Percentiles rank a stretch among this genome's conserved stretches.
Evolutionary conservation across 2,113 vertebrate genomes (phyloP).

Genomic region (Chlorodrepanis virens): DNA sequence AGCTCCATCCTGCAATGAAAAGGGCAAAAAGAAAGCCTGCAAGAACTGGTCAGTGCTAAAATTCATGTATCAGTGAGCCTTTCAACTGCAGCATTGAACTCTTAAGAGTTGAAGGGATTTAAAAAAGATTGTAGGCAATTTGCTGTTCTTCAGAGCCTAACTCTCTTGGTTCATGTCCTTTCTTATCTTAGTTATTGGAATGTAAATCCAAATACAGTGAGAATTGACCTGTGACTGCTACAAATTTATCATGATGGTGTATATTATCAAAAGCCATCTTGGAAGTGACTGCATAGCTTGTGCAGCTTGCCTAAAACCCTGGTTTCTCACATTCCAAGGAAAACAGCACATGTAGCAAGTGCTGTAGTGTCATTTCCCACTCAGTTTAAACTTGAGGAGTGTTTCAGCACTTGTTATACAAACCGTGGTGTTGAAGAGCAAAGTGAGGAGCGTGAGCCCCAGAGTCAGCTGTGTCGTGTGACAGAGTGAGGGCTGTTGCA

Average conservation of each 20-base stretch:
- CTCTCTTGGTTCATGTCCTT: not conserved
- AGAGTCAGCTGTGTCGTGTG: rapidly evolving
- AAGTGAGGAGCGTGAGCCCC: not conserved
- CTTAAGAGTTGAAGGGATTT: not conserved
- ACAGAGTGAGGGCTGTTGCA: rapidly evolving
- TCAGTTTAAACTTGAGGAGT: not conserved
- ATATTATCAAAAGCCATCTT: not conserved
- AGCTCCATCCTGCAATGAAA: slow-evolving; percentile 81
- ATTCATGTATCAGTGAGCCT: rapidly evolving
- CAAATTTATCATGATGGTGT: rapidly evolving
- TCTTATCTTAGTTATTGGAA: not conserved
- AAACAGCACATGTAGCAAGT: not conserved
- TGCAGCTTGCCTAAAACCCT: not conserved
- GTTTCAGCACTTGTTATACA: not conserved
- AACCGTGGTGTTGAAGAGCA: not conserved
- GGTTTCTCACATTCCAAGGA: not conserved
- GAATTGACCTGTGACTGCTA: not conserved
- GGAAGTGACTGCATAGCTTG: not conserved
- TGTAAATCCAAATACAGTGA: not conserved
- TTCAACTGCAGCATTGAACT: not conserved
- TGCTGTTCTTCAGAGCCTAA: not conserved
- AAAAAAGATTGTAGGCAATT: not conserved
- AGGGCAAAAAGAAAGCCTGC: slow-evolving; percentile 90
- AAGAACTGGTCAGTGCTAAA: slow-evolving; percentile 88
- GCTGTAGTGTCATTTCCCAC: not conserved